Percentiles rank a stretch among this genome's conserved stretches.
Evolutionary conservation across 2,888 invertebrate species (phyloP).

Genomic region (Silvanus unidentatus): DNA sequence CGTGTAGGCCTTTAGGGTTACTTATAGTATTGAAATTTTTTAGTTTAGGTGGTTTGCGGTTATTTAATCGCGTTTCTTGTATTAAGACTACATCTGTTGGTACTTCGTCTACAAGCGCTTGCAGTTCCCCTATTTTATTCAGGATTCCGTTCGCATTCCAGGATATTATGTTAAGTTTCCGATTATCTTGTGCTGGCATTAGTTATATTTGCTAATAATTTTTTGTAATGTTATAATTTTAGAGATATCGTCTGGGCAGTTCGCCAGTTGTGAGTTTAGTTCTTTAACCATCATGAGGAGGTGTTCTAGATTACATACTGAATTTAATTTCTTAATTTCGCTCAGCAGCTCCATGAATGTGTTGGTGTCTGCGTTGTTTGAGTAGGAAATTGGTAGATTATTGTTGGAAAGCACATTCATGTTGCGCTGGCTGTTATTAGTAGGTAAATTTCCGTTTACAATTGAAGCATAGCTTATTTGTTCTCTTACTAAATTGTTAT

Average conservation of each 20-base stretch:
- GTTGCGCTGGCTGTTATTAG: too few relatives aligned
- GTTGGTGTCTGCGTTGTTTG: too few relatives aligned
- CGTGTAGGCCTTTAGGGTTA: conserved; percentile 1
- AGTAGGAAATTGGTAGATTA: too few relatives aligned
- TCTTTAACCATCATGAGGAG: conserved; percentile 1
- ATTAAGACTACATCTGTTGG: conserved; percentile 4
- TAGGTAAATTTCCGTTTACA: too few relatives aligned
- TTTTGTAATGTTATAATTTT: background rate
- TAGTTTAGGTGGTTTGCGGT: conserved; percentile 2
- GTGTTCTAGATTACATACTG: conserved; percentile 1
- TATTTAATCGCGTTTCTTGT: conserved; percentile 2
- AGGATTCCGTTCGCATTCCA: conserved; percentile 6
- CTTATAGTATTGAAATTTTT: conserved; percentile 2
- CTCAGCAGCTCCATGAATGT: too few relatives aligned
- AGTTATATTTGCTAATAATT: background rate
- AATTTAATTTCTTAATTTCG: background rate
- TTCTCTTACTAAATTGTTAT: too few relatives aligned
- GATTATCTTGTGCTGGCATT: too few relatives aligned
- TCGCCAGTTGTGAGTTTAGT: background rate
- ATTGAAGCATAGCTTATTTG: too few relatives aligned
- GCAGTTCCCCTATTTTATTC: conserved; percentile 5
- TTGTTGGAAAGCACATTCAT: too few relatives aligned
- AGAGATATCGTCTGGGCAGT: too few relatives aligned
- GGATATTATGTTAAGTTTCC: background rate
- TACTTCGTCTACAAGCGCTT: background rate